phyloP scores from a whole-genome alignment of 2,113 vertebrate genomes.

The Gopherus flavomarginatus region DNA sequence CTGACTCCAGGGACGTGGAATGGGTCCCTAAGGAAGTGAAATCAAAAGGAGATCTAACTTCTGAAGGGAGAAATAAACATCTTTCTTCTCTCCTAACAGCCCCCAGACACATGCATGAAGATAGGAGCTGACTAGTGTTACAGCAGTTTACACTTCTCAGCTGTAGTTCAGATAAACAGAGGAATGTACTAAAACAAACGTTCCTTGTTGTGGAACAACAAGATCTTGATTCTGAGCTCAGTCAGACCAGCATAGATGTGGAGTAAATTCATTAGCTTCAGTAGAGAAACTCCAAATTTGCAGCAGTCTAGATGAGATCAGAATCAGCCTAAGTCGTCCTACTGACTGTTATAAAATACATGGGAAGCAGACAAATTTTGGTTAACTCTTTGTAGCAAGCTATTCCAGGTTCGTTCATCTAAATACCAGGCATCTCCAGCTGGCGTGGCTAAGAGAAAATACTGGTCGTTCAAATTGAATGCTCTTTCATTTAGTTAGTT shows the following conservation, averaged over 20 bases:
- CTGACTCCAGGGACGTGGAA: slow-evolving; percentile 1
- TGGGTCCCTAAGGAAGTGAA: not conserved
- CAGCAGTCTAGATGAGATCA: not conserved
- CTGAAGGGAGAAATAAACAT: not conserved
- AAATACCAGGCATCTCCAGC: not conserved
- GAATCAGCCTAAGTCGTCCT: slow-evolving; percentile 9
- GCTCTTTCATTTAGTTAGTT: not conserved
- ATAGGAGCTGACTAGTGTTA: not conserved
- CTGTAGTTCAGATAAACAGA: not conserved
- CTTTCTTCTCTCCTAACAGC: slow-evolving; percentile 25
- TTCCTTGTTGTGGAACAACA: not conserved
- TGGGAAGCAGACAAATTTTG: not conserved
- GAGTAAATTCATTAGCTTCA: not conserved
- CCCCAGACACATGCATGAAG: not conserved
- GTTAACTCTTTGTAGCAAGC: not conserved
- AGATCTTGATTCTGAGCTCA: not conserved
- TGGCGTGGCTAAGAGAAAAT: slow-evolving; percentile 37
- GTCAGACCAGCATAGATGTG: not conserved
- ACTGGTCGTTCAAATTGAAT: slow-evolving; percentile 6
- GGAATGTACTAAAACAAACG: not conserved
- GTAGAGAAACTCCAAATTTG: not conserved
- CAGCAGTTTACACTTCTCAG: not conserved
- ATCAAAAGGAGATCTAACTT: slow-evolving; percentile 41
- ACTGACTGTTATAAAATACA: not conserved
- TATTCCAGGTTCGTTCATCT: not conserved